Percentiles rank a stretch among this genome's conserved stretches.
Conservation (phyloP, 2,888 invertebrate species). For the Ceriagrion tenellum region DNA sequence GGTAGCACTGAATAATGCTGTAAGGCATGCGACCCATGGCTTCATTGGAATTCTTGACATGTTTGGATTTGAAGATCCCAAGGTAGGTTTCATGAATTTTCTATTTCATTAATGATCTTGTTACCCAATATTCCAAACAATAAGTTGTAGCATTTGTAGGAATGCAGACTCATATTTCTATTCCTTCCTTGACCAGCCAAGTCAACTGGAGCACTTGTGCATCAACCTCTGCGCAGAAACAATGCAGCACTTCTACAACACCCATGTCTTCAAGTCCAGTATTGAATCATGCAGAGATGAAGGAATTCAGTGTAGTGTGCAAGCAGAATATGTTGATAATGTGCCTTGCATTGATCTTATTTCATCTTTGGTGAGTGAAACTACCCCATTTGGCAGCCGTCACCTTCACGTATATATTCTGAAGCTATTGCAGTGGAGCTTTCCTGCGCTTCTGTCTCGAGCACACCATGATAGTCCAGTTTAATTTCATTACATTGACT, state of each 20-base stretch:
- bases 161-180: neutral
- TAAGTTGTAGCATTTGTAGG: neutral
- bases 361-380: slow-evolving; percentile 86
- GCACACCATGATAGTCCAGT: no score
- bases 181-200: slow-evolving; percentile 79
- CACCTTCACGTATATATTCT: no score
- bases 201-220: slow-evolving; percentile 95
- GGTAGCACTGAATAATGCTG: slow-evolving; percentile 95
- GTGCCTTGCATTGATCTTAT: slow-evolving; percentile 97
- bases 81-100: slow-evolving; percentile 76
- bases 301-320: slow-evolving; percentile 92
- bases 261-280: slow-evolving; percentile 96
- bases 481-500: no score
- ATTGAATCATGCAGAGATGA: slow-evolving; percentile 96
- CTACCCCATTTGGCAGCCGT: neutral
- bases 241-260: slow-evolving; percentile 98
- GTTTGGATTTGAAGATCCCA: slow-evolving; percentile 97
- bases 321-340: slow-evolving; percentile 96
- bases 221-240: slow-evolving; percentile 98
- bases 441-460: no score
- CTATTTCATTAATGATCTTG: neutral
- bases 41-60: slow-evolving; percentile 97
- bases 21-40: slow-evolving; percentile 95
- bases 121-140: neutral
- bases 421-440: no score